These are phyloP conservation scores for Campaea margaritaria DNA, from an alignment of 2,888 invertebrate genomes.

Conservation along the genomic window DNA sequence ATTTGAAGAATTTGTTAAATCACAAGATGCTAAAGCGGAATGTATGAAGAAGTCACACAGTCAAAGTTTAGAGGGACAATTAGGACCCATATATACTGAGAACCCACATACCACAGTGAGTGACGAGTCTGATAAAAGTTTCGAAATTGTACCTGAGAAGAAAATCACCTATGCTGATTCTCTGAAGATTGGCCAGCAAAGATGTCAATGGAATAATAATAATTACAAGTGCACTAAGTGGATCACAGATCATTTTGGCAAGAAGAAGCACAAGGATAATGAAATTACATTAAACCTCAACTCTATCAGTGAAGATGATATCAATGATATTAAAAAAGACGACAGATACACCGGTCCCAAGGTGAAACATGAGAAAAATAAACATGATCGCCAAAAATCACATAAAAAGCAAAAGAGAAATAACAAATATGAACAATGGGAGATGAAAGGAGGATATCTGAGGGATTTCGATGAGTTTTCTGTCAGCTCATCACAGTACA, in stretches of 20 bases:
- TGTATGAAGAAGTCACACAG: conserved; percentile 8
- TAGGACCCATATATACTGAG: conserved; percentile 7
- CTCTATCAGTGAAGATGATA: conserved; percentile 66
- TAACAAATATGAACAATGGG: conserved; percentile 78
- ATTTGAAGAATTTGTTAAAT: conserved; percentile 42
- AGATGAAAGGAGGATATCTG: conserved; percentile 75
- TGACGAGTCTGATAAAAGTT: conserved; percentile 9
- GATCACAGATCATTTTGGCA: conserved; percentile 73
- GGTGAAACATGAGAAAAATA: conserved; percentile 67
- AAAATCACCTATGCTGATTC: conserved; percentile 74
- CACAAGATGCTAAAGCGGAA: conserved; percentile 2
- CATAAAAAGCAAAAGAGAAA: conserved; percentile 75
- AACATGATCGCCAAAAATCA: conserved; percentile 66
- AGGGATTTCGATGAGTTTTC: conserved; percentile 74
- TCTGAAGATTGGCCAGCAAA: conserved; percentile 55
- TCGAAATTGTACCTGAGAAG: conserved; percentile 35
- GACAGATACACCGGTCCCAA: conserved; percentile 68
- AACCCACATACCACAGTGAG: conserved; percentile 11
- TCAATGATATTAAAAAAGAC: conserved; percentile 71
- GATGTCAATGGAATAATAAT: conserved; percentile 47
- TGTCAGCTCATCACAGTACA: conserved; percentile 58
- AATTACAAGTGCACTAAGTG: conserved; percentile 58
- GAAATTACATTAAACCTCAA: conserved; percentile 47
- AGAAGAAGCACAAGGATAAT: conserved; percentile 54
- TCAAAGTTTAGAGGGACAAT: conserved; percentile 17